Base-by-base conservation (phyloP, 1,140 invertebrate genomes). In the Trichogramma pretiosum region DNA sequence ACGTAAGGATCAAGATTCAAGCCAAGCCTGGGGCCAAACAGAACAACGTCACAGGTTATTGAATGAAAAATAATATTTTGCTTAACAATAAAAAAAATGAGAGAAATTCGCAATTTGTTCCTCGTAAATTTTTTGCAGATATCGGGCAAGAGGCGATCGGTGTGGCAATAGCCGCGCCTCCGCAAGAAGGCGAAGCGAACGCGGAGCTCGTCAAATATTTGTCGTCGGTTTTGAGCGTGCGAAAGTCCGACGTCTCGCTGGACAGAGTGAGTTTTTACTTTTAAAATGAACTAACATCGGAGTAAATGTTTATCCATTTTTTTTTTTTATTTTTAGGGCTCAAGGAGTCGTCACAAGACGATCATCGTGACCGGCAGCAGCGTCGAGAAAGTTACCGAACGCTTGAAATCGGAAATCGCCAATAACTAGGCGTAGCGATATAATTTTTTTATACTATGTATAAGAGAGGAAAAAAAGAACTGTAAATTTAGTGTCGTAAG, bases 151-250 rank as follows among this genome's bases (percentile, higher is more conserved):
- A 76, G 52, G 72, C 67, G 18, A 69, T 84, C 11, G 75, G 81
- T 23, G 72, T 88, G 32, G 82, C 85, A 61, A 86, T 89, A 54
- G 75, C 77, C 45, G 84, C 85, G 3, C 84, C 84, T 21, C 84
- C 86, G 3, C 77, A 82, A 4, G 85, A 88, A 60, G 86, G 85
- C 3, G 83, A 86, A 68, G 86, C 86, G 5, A 89, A 89, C 57
- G 73, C 77, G 28, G 84, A 86, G 61, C 71, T 89, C 8, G 65
- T 87, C 0, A 83, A 83, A 67, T 88, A 79, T 59, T 62, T 89
- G 13, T 73, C 84, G 1, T 74, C 77, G 52, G 58, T 85, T 22
- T 63, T 88, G 9, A 77, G 74, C 14, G 53, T 87, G 0, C 76
- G 77, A 51, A 87, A 87, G 65, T 84, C 79, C 48, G 78, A 84